These are phyloP conservation scores for Gadopsis marmoratus DNA, from an alignment of 2,797 vertebrate species.

Conservation along the genomic window DNA sequence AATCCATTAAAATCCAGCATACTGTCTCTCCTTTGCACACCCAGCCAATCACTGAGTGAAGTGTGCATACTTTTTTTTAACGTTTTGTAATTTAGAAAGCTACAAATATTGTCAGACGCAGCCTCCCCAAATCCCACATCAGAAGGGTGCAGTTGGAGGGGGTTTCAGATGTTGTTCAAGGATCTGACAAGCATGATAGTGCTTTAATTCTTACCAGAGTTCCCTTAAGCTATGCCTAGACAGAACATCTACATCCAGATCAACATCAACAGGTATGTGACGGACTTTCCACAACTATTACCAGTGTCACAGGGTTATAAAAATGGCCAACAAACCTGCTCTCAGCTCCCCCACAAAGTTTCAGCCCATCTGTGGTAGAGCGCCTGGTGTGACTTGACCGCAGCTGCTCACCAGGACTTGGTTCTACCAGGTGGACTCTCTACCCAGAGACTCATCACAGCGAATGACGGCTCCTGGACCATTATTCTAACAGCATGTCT, in stretches of 20 bases:
- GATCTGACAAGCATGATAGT: not conserved
- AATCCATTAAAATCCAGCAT: too few relatives aligned
- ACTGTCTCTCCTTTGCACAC: too few relatives aligned
- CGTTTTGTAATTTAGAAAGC: not conserved
- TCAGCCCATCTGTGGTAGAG: constrained; percentile 21
- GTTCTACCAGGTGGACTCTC: constrained; percentile 40
- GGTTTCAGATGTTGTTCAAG: not conserved
- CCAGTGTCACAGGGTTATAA: constrained; percentile 12
- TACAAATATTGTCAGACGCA: not conserved
- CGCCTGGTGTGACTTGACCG: constrained; percentile 40
- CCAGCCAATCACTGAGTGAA: too few relatives aligned
- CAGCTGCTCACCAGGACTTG: constrained; percentile 44
- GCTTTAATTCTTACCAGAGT: not conserved
- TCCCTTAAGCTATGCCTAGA: not conserved
- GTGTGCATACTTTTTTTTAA: not conserved
- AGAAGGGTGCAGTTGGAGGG: not conserved
- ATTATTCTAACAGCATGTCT: constrained; percentile 47
- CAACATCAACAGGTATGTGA: constrained; percentile 17
- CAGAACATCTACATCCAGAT: constrained; percentile 2
- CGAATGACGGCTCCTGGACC: constrained; percentile 48
- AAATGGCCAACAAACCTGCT: constrained; percentile 22
- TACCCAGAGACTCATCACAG: constrained; percentile 50
- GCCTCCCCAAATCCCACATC: not conserved
- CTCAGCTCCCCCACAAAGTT: constrained; percentile 10
- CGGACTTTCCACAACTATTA: not conserved